A percentile compares a stretch with the other conserved stretches of the same genome.
These are phyloP conservation scores for Margarornis squamiger DNA, from an alignment of 2,797 vertebrate genomes.

Conservation along the genomic window DNA sequence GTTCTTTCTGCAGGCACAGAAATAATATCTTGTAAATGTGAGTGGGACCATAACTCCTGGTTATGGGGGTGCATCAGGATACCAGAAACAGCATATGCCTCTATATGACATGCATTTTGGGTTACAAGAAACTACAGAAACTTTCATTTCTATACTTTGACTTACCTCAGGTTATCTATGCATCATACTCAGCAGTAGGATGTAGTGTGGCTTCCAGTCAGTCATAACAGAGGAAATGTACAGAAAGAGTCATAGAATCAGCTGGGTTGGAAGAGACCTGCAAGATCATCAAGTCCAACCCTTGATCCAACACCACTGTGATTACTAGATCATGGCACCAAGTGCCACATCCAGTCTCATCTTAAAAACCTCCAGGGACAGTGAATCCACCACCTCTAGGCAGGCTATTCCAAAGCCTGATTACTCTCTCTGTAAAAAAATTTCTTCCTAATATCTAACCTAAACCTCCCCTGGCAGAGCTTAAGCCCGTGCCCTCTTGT, in stretches of 20 bases:
- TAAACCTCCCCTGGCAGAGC: no score
- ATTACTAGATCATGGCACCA: no score
- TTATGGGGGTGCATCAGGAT: neutral
- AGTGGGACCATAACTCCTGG: neutral
- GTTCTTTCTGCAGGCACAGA: neutral
- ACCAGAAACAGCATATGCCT: neutral
- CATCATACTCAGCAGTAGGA: neutral
- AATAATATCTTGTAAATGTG: neutral
- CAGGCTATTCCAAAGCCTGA: no score
- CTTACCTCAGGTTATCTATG: neutral
- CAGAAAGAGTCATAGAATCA: neutral
- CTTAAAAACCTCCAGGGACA: no score
- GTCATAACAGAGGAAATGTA: neutral
- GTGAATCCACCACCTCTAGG: no score
- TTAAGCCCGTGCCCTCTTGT: no score
- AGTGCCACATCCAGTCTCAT: no score
- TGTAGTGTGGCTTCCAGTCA: neutral
- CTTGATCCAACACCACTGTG: no score
- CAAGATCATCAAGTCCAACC: no score
- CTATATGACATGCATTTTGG: neutral
- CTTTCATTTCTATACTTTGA: neutral
- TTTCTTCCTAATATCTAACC: no score
- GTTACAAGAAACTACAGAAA: neutral
- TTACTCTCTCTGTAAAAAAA: no score
- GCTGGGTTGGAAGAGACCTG: no score